Evolutionary conservation across 1,140 invertebrate species (phyloP).

Genomic region (Drosophila neocordata): DNA sequence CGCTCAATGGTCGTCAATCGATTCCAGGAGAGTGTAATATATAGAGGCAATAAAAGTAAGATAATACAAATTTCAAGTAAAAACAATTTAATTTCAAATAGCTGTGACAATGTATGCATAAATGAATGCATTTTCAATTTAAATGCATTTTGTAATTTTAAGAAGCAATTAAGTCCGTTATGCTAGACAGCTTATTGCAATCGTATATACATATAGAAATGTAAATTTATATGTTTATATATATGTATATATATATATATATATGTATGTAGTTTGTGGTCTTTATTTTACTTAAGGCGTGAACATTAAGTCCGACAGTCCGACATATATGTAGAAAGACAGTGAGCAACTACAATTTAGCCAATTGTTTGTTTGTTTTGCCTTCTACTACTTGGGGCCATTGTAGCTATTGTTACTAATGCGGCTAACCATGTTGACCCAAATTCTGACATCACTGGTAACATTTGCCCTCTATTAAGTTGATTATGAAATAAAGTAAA

Average conservation of each 20-base stretch:
- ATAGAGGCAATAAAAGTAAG: no score
- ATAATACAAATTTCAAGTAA: constrained; percentile 2
- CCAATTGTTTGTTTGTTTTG: constrained; percentile 26
- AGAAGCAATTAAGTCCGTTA: constrained; percentile 5
- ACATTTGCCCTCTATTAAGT: constrained; percentile 38
- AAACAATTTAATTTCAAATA: neutral
- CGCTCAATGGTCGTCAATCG: no score
- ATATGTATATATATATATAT: neutral
- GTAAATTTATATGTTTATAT: no score
- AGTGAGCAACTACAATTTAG: constrained; percentile 6
- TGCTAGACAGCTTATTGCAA: neutral
- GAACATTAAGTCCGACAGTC: constrained; percentile 3
- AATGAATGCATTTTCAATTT: neutral
- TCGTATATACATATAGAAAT: neutral
- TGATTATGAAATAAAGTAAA: constrained; percentile 37
- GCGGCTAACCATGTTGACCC: constrained; percentile 30
- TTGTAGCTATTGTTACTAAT: constrained; percentile 21
- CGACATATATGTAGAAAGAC: neutral
- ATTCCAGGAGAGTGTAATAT: no score
- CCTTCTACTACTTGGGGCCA: neutral
- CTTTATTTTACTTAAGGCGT: constrained; percentile 6
- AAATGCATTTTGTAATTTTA: neutral
- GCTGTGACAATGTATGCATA: neutral
- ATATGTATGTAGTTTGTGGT: neutral
- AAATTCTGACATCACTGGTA: constrained; percentile 38